These are phyloP conservation scores for Phrynocephalus versicolor DNA, from an alignment of 2,113 vertebrate genomes.

Conservation along the genomic window DNA sequence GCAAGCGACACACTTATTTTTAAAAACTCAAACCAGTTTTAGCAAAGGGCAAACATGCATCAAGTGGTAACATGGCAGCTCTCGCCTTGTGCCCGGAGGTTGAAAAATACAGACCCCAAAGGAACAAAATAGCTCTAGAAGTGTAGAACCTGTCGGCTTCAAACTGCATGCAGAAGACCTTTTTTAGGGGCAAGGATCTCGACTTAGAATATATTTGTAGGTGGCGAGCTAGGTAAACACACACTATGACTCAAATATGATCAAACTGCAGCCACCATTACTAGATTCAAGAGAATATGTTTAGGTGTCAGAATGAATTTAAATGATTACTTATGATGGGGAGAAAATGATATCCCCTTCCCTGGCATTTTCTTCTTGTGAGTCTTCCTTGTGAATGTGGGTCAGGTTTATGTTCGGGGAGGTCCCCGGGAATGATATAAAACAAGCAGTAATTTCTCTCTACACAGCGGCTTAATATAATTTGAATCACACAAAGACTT, in stretches of 20 bases:
- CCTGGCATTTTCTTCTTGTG: neutral
- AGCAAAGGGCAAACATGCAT: neutral
- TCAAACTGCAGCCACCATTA: neutral
- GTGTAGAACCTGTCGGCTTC: neutral
- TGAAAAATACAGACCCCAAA: neutral
- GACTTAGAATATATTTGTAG: neutral
- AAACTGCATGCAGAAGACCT: neutral
- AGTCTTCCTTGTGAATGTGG: neutral
- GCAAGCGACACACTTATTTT: neutral
- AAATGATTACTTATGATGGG: neutral
- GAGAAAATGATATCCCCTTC: neutral
- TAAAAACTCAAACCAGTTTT: neutral
- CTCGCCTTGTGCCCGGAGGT: neutral
- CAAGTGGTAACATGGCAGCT: neutral
- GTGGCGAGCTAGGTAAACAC: neutral
- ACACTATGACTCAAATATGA: neutral
- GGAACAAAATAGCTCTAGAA: neutral
- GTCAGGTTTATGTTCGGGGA: neutral
- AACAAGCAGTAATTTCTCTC: neutral
- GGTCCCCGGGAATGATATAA: neutral
- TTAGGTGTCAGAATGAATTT: neutral
- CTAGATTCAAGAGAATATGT: neutral
- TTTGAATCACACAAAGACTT: neutral
- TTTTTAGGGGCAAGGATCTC: neutral
- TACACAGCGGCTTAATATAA: neutral